Percentiles rank a stretch among this genome's conserved stretches.
phyloP scores from a whole-genome alignment of 2,888 invertebrate species.

The Steinernema carpocapsae region DNA sequence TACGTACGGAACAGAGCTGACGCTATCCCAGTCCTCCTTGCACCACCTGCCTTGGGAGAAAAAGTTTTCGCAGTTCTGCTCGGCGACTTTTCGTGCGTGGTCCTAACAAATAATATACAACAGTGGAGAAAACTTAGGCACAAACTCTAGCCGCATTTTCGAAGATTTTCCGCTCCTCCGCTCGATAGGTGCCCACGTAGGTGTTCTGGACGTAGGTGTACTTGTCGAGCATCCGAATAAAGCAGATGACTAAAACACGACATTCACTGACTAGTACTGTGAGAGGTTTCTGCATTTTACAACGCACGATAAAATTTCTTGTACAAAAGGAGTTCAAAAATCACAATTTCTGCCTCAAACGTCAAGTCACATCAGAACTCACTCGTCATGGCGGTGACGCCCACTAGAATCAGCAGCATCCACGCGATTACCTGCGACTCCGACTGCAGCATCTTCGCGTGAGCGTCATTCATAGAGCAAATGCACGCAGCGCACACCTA shows the following conservation, averaged over 20 bases:
- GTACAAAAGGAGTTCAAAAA: too few relatives aligned
- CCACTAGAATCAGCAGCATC: constrained; percentile 51
- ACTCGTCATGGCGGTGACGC: constrained; percentile 52
- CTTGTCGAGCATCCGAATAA: constrained; percentile 60
- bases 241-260: constrained; percentile 57
- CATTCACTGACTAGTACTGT: too few relatives aligned
- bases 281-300: too few relatives aligned
- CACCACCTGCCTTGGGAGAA: constrained; percentile 55
- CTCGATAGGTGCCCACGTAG: constrained; percentile 62
- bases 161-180: constrained; percentile 57
- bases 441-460: constrained; percentile 54
- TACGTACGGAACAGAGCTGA: constrained; percentile 44
- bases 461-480: constrained; percentile 49
- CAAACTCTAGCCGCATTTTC: constrained; percentile 55
- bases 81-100: constrained; percentile 55
- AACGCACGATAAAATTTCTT: too few relatives aligned
- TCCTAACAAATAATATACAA: constrained; percentile 43
- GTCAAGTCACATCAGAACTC: not conserved
- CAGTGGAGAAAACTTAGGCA: constrained; percentile 2
- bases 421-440: constrained; percentile 61
- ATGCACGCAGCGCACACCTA: constrained; percentile 61
- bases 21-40: constrained; percentile 65
- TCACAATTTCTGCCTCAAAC: too few relatives aligned
- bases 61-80: constrained; percentile 59
- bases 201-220: constrained; percentile 62